Evolutionary conservation across 2,888 invertebrate species (phyloP), one percentile per base, ranked within the genome.

Genomic region (Amorpha juglandis): DNA sequence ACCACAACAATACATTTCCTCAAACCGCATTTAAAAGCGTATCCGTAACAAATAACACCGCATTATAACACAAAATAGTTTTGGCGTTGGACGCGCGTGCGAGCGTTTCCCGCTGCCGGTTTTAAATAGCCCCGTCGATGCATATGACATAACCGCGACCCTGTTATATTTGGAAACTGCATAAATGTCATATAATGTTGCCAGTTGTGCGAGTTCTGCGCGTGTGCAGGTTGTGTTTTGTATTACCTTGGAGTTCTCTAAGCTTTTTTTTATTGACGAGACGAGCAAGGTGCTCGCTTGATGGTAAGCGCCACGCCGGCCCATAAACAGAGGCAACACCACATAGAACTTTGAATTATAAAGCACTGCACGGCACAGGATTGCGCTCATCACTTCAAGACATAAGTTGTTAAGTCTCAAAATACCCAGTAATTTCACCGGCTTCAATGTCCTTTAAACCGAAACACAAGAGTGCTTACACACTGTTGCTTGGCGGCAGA

Each of bases 41-140:
- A 9, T 38, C 7, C 27, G 9, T 11, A 51, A 6, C 3, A 2
- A 21, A 19, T 21, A 21, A 7, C 9, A n/a, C 50, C 9, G 14
- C 27, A 63, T 63, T 63, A 63, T 73, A 71, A 71, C 73, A 71
- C 73, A 72, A 76, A 77, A 78, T 78, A 82, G 78, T 81, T 82
- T 75, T 68, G 80, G 74, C 73, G 72, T 70, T 67, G 65, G 55
- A 48, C 64, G 52, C 67, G 70, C 73, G 73, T 81, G 79, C 80
- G 79, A 81, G 78, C 78, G 70, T 78, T 74, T 82, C 79, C 78
- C 75, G 71, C 77, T 67, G 68, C 65, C 73, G 62, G 71, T 70
- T 87, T 87, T 78, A 80, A 79, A 76, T 87, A 84, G 76, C 63
- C 69, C 69, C 77, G 66, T 84, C 82, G 84, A 86, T 81, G 63